Conservation (phyloP, 2,797 vertebrate genomes). For the Urophycis tenuis region DNA sequence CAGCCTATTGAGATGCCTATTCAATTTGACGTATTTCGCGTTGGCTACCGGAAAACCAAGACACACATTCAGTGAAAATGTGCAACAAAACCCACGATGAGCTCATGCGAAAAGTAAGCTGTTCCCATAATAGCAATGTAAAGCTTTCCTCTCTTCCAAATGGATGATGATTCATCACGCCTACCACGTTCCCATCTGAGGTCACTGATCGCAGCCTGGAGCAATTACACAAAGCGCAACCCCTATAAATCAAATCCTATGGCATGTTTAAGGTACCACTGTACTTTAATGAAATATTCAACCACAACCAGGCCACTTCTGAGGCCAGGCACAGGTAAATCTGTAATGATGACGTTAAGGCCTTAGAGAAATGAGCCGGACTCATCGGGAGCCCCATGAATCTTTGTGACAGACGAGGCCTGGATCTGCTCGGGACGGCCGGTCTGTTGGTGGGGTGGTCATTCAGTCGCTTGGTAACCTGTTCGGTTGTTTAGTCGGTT, state of each 20-base stretch:
- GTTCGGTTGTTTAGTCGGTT: constrained; percentile 35
- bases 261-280: constrained; percentile 61
- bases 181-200: constrained; percentile 32
- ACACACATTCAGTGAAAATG: neutral
- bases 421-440: constrained; percentile 68
- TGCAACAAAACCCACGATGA: neutral
- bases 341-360: constrained; percentile 65
- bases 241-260: constrained; percentile 57
- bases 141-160: constrained; percentile 21
- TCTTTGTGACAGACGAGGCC: constrained; percentile 56
- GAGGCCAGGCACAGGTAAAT: constrained; percentile 54
- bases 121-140: neutral
- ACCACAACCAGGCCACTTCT: constrained; percentile 39
- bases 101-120: constrained; percentile 14
- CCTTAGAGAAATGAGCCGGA: constrained; percentile 57
- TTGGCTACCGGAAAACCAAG: neutral
- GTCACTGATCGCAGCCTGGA: constrained; percentile 44
- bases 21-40: neutral
- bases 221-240: constrained; percentile 43
- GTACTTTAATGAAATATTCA: constrained; percentile 65
- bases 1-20: neutral
- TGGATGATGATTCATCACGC: constrained; percentile 44
- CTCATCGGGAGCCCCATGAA: constrained; percentile 57
- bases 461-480: too few species aligned
- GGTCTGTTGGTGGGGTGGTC: constrained; percentile 57